Base-by-base conservation (phyloP, 2,888 invertebrate genomes). In the Pristionchus entomophagus region DNA sequence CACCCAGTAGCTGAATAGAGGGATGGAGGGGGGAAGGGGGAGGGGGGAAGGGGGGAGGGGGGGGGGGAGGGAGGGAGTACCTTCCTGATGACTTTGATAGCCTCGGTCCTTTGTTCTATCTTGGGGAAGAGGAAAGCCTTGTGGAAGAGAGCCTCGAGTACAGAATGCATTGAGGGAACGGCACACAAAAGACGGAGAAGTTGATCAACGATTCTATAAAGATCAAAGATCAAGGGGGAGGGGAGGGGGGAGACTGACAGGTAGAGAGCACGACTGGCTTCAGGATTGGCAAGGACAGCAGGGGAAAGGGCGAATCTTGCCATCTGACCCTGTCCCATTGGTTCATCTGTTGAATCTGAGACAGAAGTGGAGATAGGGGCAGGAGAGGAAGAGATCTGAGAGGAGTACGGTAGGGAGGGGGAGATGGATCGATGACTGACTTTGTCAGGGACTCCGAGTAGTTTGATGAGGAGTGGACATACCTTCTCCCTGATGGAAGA, bases 181-280 rank as follows among this genome's bases (percentile, higher is more conserved):
- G 87, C 86, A 5, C 90, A 88, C 88, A 92, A 89, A 2, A 92
- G 86, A 22, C 91, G 91, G 53, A 92, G 88, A 62, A 92, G 83
- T 85, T 92, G 91, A 49, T 92, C 92, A 10, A 92, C 88, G 19
- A 92, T 89, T 80, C 92, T 92, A 62, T 65, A 89, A 87, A 45
- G 80, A 51, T 80, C 22, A 80, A 32, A 80, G 53, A 80, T 53
- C 56, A 73, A 73, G 3, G 41, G 8, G n/a, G 14, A 14, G 4
- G 12, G 4, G 0, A 26, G 14, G n/a, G n/a, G 26, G 22, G 73
- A n/a, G 26, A 86, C 91, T 86, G 29, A 92, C 92, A 89, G 89
- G 82, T 92, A 92, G 19, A 92, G 88, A 12, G 91, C 90, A 38
- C 92, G 82, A 59, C 91, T 91, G 8, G 89, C 89, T 62, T 91